Base-by-base conservation (phyloP, 2,797 vertebrate species). In the Enteromius afrohamiltoni region DNA sequence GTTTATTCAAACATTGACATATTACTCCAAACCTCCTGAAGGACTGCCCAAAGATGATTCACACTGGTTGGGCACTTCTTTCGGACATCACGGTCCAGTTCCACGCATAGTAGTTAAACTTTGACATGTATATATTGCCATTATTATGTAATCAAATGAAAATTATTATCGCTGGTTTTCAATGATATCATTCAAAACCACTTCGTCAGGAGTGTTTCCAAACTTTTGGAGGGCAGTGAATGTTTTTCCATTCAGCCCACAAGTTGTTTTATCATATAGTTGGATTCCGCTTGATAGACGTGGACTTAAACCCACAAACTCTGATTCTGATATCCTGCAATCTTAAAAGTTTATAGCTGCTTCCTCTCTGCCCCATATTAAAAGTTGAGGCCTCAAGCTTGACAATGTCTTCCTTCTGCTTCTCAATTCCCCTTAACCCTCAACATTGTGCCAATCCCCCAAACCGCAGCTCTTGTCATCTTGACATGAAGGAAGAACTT, bases 401-500 rank as follows among this genome's bases (percentile, higher is more conserved):
- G 68, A 73, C 53, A 79, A 17, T 75, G 29, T 71, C 58, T 70
- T 64, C 29, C 34, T 17, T 71, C 55, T 29, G 40, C 60, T 83
- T 34, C 47, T 75, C 42, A 0, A 26, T 65, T 55, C 73, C 53
- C 37, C 64, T 82, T 82, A 73, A 53, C 82, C 69, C 75, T 68
- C 62, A 64, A 58, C 23, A 21, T 51, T 74, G 64, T 80, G 65
- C 81, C 84, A 80, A 82, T 71, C 79, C 62, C 60, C 85, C 70
- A 70, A 47, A 68, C 70, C 45, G 60, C 34, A 74, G 77, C 70
- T 62, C 81, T 67, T 80, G 81, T 85, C 75, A 84, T 84, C 80
- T 69, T 87, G 86, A 86, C 82, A 77, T 67, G 40, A 85, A 82
- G 82, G 58, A 74, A 84, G 77, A 42, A 58, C 82, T 84, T 76